Evolutionary conservation across 2,888 invertebrate genomes (phyloP).

Genomic region (Galeruca laticollis): DNA sequence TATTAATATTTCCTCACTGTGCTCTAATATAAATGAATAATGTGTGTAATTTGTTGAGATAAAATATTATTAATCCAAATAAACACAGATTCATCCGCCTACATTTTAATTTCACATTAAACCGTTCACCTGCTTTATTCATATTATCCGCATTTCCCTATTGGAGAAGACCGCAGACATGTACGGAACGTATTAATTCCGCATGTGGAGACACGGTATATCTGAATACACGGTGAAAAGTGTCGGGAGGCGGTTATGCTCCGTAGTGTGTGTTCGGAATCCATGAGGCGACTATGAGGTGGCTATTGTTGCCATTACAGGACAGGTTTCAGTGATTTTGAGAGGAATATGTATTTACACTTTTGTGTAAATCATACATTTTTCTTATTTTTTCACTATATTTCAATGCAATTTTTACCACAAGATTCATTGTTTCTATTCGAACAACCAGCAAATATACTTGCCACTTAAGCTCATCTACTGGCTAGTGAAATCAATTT

Average conservation of each 20-base stretch:
- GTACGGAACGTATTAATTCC: conserved; percentile 34
- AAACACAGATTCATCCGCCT: background rate
- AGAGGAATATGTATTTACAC: too few relatives aligned
- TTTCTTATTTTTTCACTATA: too few relatives aligned
- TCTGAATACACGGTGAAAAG: conserved; percentile 20
- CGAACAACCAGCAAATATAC: too few relatives aligned
- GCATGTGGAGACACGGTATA: conserved; percentile 27
- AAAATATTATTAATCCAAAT: too few relatives aligned
- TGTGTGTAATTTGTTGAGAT: too few relatives aligned
- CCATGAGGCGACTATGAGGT: conserved; percentile 8
- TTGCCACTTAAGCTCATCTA: too few relatives aligned
- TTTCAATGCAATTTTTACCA: too few relatives aligned
- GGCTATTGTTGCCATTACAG: background rate
- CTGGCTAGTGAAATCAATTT: too few relatives aligned
- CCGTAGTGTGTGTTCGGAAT: conserved; percentile 30
- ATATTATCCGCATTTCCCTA: conserved; percentile 29
- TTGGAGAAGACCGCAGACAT: conserved; percentile 28
- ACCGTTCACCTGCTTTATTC: conserved; percentile 26
- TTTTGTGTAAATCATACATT: too few relatives aligned
- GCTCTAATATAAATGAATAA: too few relatives aligned
- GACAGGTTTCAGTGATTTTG: background rate
- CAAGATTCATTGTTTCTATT: too few relatives aligned
- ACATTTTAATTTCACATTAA: background rate
- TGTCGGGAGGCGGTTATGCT: conserved; percentile 28
- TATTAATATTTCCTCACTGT: too few relatives aligned